Evolutionary conservation across 2,113 vertebrate genomes (phyloP).

Genomic region (Physeter macrocephalus): DNA sequence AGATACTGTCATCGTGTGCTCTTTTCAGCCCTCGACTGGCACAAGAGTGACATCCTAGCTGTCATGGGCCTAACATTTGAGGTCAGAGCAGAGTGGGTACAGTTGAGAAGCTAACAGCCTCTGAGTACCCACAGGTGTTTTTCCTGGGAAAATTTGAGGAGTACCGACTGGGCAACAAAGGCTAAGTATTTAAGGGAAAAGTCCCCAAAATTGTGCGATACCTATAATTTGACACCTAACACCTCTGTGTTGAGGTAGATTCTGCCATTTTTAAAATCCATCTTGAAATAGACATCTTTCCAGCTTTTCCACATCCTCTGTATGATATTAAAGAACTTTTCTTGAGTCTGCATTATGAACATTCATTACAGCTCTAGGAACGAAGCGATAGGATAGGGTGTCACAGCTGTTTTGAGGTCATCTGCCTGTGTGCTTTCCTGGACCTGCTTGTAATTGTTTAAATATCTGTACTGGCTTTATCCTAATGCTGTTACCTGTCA

Average conservation of each 20-base stretch:
- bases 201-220: neutral
- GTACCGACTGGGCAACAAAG: neutral
- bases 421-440: neutral
- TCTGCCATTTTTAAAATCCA: neutral
- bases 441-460: neutral
- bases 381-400: neutral
- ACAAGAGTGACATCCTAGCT: neutral
- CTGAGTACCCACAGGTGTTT: neutral
- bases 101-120: neutral
- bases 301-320: neutral
- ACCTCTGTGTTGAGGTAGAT: neutral
- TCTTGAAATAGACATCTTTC: neutral
- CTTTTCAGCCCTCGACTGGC: neutral
- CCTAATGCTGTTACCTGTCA: neutral
- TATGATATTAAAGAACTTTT: neutral
- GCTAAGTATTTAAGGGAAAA: neutral
- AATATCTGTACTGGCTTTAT: neutral
- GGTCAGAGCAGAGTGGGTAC: accelerated
- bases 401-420: neutral
- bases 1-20: too few relatives aligned
- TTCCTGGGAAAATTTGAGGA: neutral
- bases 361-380: neutral
- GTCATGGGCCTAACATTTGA: neutral
- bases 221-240: neutral
- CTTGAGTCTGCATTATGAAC: neutral